phyloP scores from a whole-genome alignment of 2,888 invertebrate genomes.

The Machimus rusticus region DNA sequence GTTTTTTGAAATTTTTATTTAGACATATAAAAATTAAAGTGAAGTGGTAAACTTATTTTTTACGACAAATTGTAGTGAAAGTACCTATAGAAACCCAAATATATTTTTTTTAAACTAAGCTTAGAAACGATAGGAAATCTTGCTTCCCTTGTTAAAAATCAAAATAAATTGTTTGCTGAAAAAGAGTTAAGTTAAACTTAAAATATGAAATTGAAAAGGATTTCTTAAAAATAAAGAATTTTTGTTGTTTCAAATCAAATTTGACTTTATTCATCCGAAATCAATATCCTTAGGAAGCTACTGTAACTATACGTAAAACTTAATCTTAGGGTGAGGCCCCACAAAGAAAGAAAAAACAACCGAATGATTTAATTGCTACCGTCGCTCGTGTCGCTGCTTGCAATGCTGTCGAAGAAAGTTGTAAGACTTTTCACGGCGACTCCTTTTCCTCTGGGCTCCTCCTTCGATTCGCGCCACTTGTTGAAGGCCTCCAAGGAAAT shows the following conservation, averaged over 20 bases:
- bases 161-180: too few relatives aligned
- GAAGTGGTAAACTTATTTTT: too few relatives aligned
- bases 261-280: background rate
- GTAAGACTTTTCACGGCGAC: slow-evolving; percentile 60
- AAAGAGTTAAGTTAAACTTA: too few relatives aligned
- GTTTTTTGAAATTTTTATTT: too few relatives aligned
- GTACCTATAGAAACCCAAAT: too few relatives aligned
- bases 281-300: background rate
- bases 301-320: background rate
- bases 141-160: too few relatives aligned
- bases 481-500: slow-evolving; percentile 83
- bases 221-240: too few relatives aligned
- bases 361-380: slow-evolving; percentile 50
- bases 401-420: slow-evolving; percentile 57
- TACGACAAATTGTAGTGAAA: too few relatives aligned
- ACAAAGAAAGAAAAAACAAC: background rate
- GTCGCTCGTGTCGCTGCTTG: slow-evolving; percentile 55
- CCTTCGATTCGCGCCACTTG: slow-evolving; percentile 76
- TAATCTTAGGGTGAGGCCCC: background rate
- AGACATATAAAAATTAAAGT: too few relatives aligned
- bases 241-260: background rate
- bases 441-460: slow-evolving; percentile 81
- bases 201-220: too few relatives aligned
- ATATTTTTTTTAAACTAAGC: too few relatives aligned
- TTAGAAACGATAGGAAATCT: too few relatives aligned